Conservation (phyloP, 1,140 invertebrate genomes). For the Sitophilus oryzae region DNA sequence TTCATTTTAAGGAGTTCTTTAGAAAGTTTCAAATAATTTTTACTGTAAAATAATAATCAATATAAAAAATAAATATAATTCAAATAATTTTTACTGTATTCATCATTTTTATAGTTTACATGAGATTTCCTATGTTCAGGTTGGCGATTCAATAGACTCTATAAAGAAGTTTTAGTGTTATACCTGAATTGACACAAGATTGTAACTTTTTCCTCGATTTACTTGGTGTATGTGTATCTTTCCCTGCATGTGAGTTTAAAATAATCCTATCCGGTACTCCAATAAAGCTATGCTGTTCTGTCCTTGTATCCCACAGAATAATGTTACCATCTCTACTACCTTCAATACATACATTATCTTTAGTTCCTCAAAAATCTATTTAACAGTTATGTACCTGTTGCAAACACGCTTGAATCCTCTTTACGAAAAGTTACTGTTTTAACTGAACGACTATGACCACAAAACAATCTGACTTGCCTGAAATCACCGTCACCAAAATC, state of each 20-base stretch:
- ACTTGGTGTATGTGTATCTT: slow-evolving; percentile 24
- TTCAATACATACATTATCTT: neutral
- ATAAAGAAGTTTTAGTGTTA: too few species aligned
- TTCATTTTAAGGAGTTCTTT: too few species aligned
- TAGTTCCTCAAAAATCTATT: neutral
- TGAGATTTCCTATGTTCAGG: too few species aligned
- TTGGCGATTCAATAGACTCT: too few species aligned
- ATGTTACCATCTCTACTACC: slow-evolving; percentile 76
- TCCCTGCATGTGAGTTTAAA: slow-evolving; percentile 37
- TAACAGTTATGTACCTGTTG: slow-evolving; percentile 52
- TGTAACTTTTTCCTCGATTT: slow-evolving; percentile 28
- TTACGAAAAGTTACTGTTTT: slow-evolving; percentile 69
- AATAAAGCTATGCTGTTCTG: slow-evolving; percentile 41
- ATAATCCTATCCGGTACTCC: slow-evolving; percentile 39
- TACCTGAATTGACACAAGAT: slow-evolving; percentile 9
- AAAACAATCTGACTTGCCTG: slow-evolving; percentile 52
- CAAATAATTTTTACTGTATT: too few species aligned
- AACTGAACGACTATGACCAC: slow-evolving; percentile 70
- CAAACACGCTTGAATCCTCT: slow-evolving; percentile 67
- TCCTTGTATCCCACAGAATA: slow-evolving; percentile 74
- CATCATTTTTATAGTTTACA: too few species aligned
- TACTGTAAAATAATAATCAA: too few species aligned
- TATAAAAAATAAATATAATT: too few species aligned
- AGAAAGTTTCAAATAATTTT: too few species aligned
- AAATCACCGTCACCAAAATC: slow-evolving; percentile 58